Evolutionary conservation across 1,140 invertebrate species (phyloP).

Genomic region (Hyles vespertilio): DNA sequence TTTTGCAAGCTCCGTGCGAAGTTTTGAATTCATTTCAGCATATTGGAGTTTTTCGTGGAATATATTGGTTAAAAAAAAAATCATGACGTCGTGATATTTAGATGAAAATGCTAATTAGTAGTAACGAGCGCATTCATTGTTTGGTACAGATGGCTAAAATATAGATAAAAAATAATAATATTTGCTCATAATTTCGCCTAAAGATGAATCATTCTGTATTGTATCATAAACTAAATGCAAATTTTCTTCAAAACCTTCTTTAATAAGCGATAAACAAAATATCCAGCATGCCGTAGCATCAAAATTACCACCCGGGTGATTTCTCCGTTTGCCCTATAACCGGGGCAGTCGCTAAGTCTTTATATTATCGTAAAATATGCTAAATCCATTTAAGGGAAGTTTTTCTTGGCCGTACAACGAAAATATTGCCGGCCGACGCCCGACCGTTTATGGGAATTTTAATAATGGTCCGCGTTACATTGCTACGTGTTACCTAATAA

Average conservation of each 20-base stretch:
- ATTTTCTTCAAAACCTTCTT: too few species aligned
- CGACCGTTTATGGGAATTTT: slow-evolving; percentile 43
- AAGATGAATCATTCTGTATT: too few species aligned
- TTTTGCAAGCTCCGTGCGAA: background rate
- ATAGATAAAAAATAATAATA: too few species aligned
- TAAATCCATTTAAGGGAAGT: slow-evolving; percentile 55
- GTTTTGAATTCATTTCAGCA: slow-evolving; percentile 16
- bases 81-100: too few species aligned
- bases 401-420: slow-evolving; percentile 54
- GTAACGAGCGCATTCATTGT: too few species aligned
- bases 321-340: slow-evolving; percentile 18
- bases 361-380: slow-evolving; percentile 63
- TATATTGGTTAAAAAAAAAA: too few species aligned
- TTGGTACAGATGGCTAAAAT: too few species aligned
- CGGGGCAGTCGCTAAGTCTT: slow-evolving; percentile 44
- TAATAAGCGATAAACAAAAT: too few species aligned
- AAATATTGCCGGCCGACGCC: slow-evolving; percentile 48
- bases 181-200: too few species aligned
- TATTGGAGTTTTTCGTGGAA: background rate
- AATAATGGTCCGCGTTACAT: slow-evolving; percentile 36
- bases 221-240: too few species aligned
- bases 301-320: slow-evolving; percentile 8
- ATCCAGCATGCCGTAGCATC: too few species aligned
- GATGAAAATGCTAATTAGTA: too few species aligned
- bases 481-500: slow-evolving; percentile 26